Evolutionary conservation across 2,113 vertebrate species (phyloP), one percentile per base, ranked within the genome.

Genomic region (Macroglossus sobrinus): DNA sequence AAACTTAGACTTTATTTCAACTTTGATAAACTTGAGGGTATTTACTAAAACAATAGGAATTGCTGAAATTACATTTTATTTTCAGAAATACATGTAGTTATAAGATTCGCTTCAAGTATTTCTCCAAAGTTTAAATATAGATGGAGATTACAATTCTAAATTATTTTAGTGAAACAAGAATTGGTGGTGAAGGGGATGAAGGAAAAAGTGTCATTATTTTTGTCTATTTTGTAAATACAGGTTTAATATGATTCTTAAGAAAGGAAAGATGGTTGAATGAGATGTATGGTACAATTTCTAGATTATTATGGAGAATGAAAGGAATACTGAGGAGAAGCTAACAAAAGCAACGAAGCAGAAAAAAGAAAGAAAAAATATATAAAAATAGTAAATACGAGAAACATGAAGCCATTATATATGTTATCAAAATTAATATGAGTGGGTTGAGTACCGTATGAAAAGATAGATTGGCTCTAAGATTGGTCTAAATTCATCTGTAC

Each of bases 31-130:
- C 10, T 71, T 88, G 59, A 68, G 24, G 33, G 53, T 24, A 69
- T 61, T 89, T 92, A 22, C 59, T 85, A 76, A 89, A 95, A 91
- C 33, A 81, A 63, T n/a, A 61, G 26, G 26, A 82, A 35, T 93
- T 74, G 28, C 30, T 89, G 5, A 92, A 95, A 78, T 68, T 38
- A 21, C 8, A 64, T 87, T 61, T 82, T 90, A 30, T 74, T 69
- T 89, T 84, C 50, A 92, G 74, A 96, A 92, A 79, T 50, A 45
- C 35, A 4, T 88, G 12, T 82, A 61, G 3, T 38, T 55, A 35
- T 1, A 47, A 68, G 11, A 1, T 66, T 86, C 92, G 6, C 69
- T 82, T 95, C 47, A 78, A 33, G 11, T 74, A 87, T 84, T 82
- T 90, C 33, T 74, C 15, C 11, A 33, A 85, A 71, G 57, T 72